Evolutionary conservation across 2,888 invertebrate species (phyloP), one percentile per base, ranked within the genome.

Genomic region (Tinea trinotella): DNA sequence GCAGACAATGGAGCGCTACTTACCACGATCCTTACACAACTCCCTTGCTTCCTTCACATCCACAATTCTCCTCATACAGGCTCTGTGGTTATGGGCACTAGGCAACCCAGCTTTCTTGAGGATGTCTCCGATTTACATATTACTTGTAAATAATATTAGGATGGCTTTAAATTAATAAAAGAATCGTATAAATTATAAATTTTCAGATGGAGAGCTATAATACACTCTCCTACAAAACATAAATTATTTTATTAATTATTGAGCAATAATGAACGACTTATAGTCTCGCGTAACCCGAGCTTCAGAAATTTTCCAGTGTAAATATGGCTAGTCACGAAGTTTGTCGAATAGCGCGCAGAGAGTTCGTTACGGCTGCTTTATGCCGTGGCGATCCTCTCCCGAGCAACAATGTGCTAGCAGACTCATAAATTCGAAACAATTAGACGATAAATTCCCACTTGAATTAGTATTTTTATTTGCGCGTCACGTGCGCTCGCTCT

Each of bases 381-480:
- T 75, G 68, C 66, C 20, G 40, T 15, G 53, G 65, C 70, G 65
- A 74, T 70, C 68, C 68, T 62, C 66, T 66, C 64, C 22, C 35
- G 19, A 30, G 63, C 70, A 76, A 75, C 76, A 76, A 74, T 76
- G 71, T 68, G 63, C 68, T 61, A 61, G 65, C 63, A 63, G 66
- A 68, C 71, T 71, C 76, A 71, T 79, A 79, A 80, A 79, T 78
- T 70, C 65, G 62, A 70, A 77, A 77, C 78, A 79, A 79, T 81
- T 77, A 80, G 70, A 74, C 72, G 65, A 78, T 79, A 79, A 79
- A 78, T 78, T 70, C 68, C 64, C 67, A 64, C 68, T 73, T 72
- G 71, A 72, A 78, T 78, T 73, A 72, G 76, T 76, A 73, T 76
- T 79, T 80, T 78, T 78, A 76, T 79, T 77, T 76, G 74, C 76